Evolutionary conservation across 2,797 vertebrate genomes (phyloP).

Genomic region (Spinibarbus caldwelli): DNA sequence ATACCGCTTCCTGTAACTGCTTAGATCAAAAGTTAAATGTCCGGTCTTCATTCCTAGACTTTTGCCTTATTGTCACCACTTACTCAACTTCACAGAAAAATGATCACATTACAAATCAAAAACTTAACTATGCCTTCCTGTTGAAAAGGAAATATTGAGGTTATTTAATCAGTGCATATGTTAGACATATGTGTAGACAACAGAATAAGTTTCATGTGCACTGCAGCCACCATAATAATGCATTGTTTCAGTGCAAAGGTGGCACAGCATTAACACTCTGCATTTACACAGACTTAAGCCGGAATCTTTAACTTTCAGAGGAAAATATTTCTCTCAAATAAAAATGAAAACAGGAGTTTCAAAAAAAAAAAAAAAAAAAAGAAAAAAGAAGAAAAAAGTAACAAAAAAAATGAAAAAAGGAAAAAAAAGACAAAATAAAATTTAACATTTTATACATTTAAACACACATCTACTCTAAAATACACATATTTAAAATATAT

Average conservation of each 20-base stretch:
- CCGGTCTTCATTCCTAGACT: background rate
- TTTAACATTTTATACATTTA: too few relatives aligned
- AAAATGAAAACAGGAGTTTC: background rate
- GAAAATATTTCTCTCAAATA: background rate
- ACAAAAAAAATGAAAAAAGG: too few relatives aligned
- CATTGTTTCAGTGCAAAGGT: background rate
- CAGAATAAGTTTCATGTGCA: background rate
- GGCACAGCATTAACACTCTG: background rate
- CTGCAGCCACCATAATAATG: background rate
- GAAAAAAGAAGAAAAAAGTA: too few relatives aligned
- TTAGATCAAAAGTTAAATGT: background rate
- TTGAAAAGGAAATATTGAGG: background rate
- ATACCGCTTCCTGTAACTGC: background rate
- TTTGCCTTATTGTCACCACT: background rate
- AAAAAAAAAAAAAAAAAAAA: background rate
- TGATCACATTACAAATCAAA: too few relatives aligned
- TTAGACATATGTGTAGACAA: background rate
- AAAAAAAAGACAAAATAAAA: too few relatives aligned
- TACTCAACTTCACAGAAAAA: too few relatives aligned
- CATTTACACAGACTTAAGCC: background rate
- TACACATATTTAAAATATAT: background rate
- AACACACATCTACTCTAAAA: background rate
- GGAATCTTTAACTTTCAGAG: background rate
- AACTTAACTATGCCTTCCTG: too few relatives aligned
- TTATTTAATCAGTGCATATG: slow-evolving; percentile 1